Conservation (phyloP, 2,113 vertebrate genomes). For the Macrotis lagotis region DNA sequence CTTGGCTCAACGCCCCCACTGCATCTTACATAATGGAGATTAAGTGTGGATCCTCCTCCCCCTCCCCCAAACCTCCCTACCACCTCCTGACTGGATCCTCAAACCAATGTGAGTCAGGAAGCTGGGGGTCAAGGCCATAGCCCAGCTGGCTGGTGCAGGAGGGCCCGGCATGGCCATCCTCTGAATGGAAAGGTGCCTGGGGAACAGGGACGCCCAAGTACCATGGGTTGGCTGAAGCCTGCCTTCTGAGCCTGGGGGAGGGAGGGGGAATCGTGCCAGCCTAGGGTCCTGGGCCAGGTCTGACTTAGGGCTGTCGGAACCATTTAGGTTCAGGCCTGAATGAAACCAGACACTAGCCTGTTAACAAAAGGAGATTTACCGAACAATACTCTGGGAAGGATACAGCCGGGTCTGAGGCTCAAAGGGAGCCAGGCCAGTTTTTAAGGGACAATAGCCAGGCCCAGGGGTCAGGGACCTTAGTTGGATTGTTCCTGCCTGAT, state of each 20-base stretch:
- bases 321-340: not conserved
- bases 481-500: not conserved
- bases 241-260: not conserved
- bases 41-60: not conserved
- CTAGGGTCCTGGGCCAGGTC: not conserved
- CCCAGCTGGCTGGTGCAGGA: not conserved
- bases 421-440: not conserved
- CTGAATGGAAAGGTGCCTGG: not conserved
- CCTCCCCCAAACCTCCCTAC: not conserved
- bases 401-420: not conserved
- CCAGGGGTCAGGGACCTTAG: not conserved
- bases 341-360: not conserved
- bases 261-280: not conserved
- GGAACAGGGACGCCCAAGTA: not conserved
- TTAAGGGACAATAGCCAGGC: not conserved
- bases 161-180: not conserved
- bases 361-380: not conserved
- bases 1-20: not conserved
- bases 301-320: not conserved
- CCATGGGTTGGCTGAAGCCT: not conserved
- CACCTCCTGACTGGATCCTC: not conserved
- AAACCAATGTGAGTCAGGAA: not conserved
- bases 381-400: not conserved
- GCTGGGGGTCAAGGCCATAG: not conserved
- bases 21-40: not conserved